A percentile compares a stretch with the other conserved stretches of the same genome.
phyloP scores from a whole-genome alignment of 2,888 invertebrate genomes.

The Desoria tigrina region DNA sequence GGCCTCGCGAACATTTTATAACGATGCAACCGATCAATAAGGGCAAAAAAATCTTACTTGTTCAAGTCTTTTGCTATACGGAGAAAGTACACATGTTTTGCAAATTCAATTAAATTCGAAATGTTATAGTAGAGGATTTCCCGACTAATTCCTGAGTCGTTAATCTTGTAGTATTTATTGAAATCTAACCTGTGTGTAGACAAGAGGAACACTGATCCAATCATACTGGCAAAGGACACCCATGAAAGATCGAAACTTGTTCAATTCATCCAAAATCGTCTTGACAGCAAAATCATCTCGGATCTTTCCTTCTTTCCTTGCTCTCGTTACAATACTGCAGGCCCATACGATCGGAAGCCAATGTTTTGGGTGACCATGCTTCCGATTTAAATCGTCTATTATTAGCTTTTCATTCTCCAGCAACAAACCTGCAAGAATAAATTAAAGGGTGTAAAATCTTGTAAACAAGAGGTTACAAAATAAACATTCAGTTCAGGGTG shows the following conservation, averaged over 20 bases:
- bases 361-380: constrained; percentile 19
- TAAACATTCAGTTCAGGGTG: too few species aligned
- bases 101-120: too few species aligned
- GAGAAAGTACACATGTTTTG: too few species aligned
- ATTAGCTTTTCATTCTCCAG: constrained; percentile 78
- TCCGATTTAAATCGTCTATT: constrained; percentile 57
- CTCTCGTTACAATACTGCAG: constrained; percentile 82
- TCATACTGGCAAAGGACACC: constrained; percentile 71
- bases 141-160: too few species aligned
- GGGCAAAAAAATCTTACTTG: too few species aligned
- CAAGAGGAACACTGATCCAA: constrained; percentile 76
- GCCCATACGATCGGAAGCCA: constrained; percentile 80
- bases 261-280: constrained; percentile 83
- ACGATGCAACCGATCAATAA: too few species aligned
- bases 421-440: constrained; percentile 66
- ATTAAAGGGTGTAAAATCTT: neutral
- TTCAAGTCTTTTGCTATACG: too few species aligned
- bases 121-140: too few species aligned
- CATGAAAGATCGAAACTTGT: constrained; percentile 74
- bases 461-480: neutral
- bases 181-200: constrained; percentile 73
- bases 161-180: too few species aligned
- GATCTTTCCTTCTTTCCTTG: constrained; percentile 85
- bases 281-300: constrained; percentile 90
- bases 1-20: too few species aligned